Base-by-base conservation (phyloP, 2,797 vertebrate species). In the Eulemur mongoz region DNA sequence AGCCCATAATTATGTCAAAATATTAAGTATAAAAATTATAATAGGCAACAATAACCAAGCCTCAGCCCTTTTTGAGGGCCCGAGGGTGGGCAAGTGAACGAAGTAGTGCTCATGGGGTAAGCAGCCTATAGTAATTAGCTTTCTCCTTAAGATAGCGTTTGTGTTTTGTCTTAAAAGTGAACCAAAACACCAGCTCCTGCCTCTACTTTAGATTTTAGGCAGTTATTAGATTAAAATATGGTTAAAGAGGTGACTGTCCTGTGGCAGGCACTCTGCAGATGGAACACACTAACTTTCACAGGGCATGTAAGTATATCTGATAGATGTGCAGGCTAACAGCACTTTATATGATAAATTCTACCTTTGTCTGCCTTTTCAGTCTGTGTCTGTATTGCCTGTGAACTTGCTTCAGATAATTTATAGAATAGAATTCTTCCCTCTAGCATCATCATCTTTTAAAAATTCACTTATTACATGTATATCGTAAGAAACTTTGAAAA, bases 141-240 rank as follows among this genome's bases (percentile, higher is more conserved):
- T 75, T 84, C 45, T 59, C 32, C 27, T 85, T 48, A 75, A 85
- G 48, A 4, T 54, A 94, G 18, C 87, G 2, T 87, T 14, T 61
- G 30, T 94, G 25, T 15, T 91, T 70, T 72, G 32, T 97, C 83
- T 95, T 65, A 92, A 75, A 48, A 87, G 22, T 87, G 43, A 94
- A 14, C 48, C 20, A 75, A 57, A 92, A 81, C 45, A 78, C 76
- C 50, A 95, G 27, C 65, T 65, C 82, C 35, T 96, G 89, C 67
- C 88, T 91, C 67, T 90, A 52, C 81, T 59, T 86, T 92, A 94
- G 63, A 57, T 25, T 6, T 95, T 63, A 70, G 35, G 78, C 93
- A 61, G 17, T 83, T 95, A 48, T n/a, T 93, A 93, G n/a, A 30
- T 84, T 94, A 95, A 98, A 95, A 87, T 78, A n/a, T 93, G n/a